phyloP scores from a whole-genome alignment of 2,113 vertebrate genomes.

The Crotalus horridus region DNA sequence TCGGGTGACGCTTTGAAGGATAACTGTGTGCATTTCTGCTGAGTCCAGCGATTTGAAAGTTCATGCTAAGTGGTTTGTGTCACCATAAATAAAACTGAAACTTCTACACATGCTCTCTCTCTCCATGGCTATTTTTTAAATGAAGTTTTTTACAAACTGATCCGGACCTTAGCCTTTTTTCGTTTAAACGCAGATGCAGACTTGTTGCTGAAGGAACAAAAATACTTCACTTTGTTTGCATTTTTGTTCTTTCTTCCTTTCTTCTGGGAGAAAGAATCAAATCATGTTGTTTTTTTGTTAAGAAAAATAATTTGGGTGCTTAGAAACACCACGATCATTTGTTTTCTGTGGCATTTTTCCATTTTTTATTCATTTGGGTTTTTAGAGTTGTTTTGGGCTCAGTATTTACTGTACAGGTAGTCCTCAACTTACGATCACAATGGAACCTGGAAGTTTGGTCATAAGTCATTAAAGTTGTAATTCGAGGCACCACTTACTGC shows the following conservation, averaged over 20 bases:
- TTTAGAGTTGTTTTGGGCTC: neutral
- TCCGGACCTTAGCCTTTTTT: neutral
- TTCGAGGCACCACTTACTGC: neutral
- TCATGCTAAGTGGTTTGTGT: conserved; percentile 36
- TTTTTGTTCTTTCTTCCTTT: neutral
- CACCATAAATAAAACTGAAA: conserved; percentile 53
- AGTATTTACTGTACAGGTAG: neutral
- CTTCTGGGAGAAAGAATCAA: neutral
- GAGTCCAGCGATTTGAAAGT: conserved; percentile 34
- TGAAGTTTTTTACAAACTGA: neutral
- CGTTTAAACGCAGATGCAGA: neutral
- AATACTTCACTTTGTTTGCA: neutral
- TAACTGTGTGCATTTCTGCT: conserved; percentile 18
- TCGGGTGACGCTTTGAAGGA: neutral
- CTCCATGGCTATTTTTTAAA: conserved; percentile 20
- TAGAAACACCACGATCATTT: neutral
- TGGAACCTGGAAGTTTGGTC: neutral
- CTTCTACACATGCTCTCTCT: conserved; percentile 25
- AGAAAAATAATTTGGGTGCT: neutral
- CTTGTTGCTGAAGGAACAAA: neutral
- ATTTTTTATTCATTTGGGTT: neutral
- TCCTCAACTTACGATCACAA: neutral
- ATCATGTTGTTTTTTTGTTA: neutral
- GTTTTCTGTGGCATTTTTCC: neutral
- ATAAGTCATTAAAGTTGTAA: neutral